Evolutionary conservation across 2,888 invertebrate species (phyloP).

Genomic region (Agrotis segetum): DNA sequence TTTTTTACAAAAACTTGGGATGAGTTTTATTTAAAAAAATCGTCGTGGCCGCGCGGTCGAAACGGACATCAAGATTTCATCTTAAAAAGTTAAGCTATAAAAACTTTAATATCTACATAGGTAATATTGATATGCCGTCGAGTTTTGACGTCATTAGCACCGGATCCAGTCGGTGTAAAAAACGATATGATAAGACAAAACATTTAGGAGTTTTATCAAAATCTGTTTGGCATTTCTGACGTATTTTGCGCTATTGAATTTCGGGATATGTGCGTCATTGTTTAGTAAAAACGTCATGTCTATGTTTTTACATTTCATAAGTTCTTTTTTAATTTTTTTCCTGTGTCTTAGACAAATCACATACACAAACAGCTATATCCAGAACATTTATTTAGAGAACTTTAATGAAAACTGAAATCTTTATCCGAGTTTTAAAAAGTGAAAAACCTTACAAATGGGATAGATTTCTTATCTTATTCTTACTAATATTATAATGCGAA

Average conservation of each 20-base stretch:
- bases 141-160: constrained; percentile 10
- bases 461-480: background rate
- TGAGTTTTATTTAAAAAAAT: too few relatives aligned
- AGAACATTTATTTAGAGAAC: too few relatives aligned
- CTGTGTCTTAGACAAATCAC: too few relatives aligned
- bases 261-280: constrained; percentile 4
- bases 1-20: too few relatives aligned
- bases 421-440: background rate
- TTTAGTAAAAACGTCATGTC: background rate
- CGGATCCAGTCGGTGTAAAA: constrained; percentile 10
- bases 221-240: constrained; percentile 17
- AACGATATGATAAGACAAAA: constrained; percentile 15
- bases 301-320: too few relatives aligned
- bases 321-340: too few relatives aligned
- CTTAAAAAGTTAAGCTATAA: too few relatives aligned
- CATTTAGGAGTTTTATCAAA: constrained; percentile 24
- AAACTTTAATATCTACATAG: background rate
- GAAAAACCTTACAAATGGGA: background rate
- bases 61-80: too few relatives aligned
- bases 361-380: too few relatives aligned
- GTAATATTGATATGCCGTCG: background rate
- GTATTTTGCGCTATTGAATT: constrained; percentile 20
- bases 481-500: too few relatives aligned
- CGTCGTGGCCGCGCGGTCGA: too few relatives aligned
- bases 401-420: too few relatives aligned